A percentile compares a stretch with the other conserved stretches of the same genome.
Evolutionary conservation across 2,797 vertebrate species (phyloP).

Genomic region (Gallirallus australis): DNA sequence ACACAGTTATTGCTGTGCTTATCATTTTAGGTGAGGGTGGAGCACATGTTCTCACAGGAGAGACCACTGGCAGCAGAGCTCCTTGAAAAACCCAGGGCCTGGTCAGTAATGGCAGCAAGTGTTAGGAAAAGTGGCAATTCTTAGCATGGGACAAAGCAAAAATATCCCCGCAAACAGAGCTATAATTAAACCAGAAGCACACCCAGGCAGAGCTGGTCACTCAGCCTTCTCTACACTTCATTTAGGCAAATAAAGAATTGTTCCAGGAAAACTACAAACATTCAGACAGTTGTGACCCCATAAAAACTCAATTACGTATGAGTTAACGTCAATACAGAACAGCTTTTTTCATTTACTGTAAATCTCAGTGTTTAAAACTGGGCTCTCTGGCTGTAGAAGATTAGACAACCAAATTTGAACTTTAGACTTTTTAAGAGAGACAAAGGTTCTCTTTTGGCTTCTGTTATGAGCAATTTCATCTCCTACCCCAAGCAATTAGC

Average conservation of each 20-base stretch:
- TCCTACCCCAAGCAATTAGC: neutral
- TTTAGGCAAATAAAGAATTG: conserved; percentile 58
- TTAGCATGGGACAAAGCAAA: neutral
- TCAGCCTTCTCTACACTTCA: conserved; percentile 42
- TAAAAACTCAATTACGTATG: conserved; percentile 68
- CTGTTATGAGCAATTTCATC: neutral
- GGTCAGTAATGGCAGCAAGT: neutral
- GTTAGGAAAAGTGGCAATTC: neutral
- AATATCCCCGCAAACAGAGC: neutral
- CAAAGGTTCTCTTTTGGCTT: conserved; percentile 2
- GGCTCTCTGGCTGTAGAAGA: conserved; percentile 1
- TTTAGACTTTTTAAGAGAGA: conserved; percentile 12
- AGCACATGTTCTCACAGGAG: fast-evolving
- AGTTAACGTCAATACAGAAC: conserved; percentile 68
- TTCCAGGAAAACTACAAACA: conserved; percentile 61
- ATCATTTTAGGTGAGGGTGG: neutral
- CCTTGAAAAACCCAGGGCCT: neutral
- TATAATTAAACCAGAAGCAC: conserved; percentile 64
- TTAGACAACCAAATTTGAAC: conserved; percentile 12
- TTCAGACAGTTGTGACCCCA: conserved; percentile 60
- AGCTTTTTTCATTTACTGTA: conserved; percentile 67
- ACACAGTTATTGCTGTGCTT: neutral
- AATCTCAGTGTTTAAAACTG: conserved; percentile 25
- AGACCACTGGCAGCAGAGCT: neutral
- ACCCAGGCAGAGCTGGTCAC: conserved; percentile 36